phyloP scores from a whole-genome alignment of 1,140 invertebrate genomes.

The Platyscapa corneri region DNA sequence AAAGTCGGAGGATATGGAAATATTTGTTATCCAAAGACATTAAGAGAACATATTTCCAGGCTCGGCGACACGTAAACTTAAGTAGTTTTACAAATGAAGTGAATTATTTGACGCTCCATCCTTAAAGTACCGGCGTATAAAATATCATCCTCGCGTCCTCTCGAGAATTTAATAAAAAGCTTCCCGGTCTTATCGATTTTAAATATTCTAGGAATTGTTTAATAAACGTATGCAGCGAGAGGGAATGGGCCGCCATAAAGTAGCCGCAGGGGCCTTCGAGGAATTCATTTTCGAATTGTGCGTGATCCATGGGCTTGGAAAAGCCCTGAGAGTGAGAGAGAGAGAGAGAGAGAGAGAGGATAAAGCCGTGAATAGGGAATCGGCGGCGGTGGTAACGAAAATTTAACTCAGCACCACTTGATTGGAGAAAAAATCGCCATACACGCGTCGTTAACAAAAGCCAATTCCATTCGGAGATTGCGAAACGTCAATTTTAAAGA shows the following conservation, averaged over 20 bases:
- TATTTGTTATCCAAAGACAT: too few species aligned
- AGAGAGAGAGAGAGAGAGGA: not conserved
- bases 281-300: not conserved
- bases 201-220: not conserved
- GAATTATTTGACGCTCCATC: not conserved
- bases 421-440: slow-evolving; percentile 5
- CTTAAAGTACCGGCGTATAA: not conserved
- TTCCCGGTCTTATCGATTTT: too few species aligned
- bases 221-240: not conserved
- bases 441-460: slow-evolving; percentile 35
- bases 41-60: too few species aligned
- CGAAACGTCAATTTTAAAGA: slow-evolving; percentile 43
- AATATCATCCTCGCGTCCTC: not conserved
- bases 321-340: too few species aligned
- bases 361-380: not conserved
- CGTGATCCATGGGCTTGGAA: not conserved
- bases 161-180: too few species aligned
- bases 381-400: not conserved
- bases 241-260: not conserved
- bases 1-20: too few species aligned
- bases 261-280: not conserved
- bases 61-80: too few species aligned
- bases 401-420: slow-evolving; percentile 1
- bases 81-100: not conserved
- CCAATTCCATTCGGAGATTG: slow-evolving; percentile 36